These are phyloP conservation scores for Agriopis marginaria DNA, from an alignment of 2,888 invertebrate genomes.

Conservation along the genomic window DNA sequence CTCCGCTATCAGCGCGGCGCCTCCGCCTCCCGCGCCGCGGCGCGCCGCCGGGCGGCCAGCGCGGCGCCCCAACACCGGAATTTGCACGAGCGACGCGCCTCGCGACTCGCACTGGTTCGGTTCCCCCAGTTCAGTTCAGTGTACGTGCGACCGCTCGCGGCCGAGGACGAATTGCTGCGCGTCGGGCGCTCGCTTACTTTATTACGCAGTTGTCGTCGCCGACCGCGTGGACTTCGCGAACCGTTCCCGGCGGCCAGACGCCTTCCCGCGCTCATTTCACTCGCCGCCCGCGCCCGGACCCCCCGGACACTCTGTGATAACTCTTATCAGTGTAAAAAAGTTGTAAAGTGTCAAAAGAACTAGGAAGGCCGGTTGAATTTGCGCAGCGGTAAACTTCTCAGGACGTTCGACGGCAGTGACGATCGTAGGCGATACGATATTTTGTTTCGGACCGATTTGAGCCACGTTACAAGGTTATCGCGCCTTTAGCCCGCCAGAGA, in stretches of 20 bases:
- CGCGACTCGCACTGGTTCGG: constrained; percentile 44
- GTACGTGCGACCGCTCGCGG: constrained; percentile 81
- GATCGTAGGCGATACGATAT: constrained; percentile 70
- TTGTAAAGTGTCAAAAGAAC: constrained; percentile 71
- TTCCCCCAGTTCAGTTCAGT: constrained; percentile 64
- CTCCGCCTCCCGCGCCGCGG: constrained; percentile 58
- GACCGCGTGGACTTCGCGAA: constrained; percentile 79
- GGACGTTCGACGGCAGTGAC: constrained; percentile 64
- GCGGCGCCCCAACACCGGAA: constrained; percentile 71
- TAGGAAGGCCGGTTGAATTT: constrained; percentile 65
- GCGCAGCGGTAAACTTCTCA: constrained; percentile 63
- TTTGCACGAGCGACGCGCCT: constrained; percentile 77
- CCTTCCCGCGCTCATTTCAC: constrained; percentile 44
- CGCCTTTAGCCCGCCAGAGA: constrained; percentile 82
- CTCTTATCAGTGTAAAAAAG: constrained; percentile 80
- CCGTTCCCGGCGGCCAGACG: constrained; percentile 52
- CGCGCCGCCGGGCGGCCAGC: constrained; percentile 59
- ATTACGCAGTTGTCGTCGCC: constrained; percentile 82
- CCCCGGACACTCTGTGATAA: constrained; percentile 67
- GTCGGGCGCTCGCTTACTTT: constrained; percentile 68
- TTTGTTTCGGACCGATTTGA: constrained; percentile 70
- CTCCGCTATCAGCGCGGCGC: constrained; percentile 72
- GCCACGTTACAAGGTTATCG: constrained; percentile 86
- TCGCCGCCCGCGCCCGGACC: constrained; percentile 47
- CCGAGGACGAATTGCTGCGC: constrained; percentile 71